A percentile compares a stretch with the other conserved stretches of the same genome.
phyloP scores from a whole-genome alignment of 2,888 invertebrate genomes.

The Drosophila colorata region DNA sequence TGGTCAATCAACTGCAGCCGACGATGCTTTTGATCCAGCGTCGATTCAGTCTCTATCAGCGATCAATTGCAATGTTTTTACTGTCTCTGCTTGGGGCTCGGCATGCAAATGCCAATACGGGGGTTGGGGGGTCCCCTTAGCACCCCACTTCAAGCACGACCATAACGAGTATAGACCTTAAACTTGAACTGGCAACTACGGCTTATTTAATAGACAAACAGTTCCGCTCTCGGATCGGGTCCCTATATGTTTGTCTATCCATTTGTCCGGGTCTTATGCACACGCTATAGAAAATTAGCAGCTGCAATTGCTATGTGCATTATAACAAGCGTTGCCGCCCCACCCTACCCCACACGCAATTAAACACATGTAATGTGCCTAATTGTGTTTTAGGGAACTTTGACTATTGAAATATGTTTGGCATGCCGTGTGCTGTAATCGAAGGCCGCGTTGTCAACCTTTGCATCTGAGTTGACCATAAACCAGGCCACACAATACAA shows the following conservation, averaged over 20 bases:
- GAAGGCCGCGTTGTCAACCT: conserved; percentile 4
- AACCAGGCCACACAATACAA: not conserved
- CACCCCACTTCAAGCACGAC: conserved; percentile 8
- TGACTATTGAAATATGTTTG: conserved; percentile 4
- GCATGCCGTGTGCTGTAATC: not conserved
- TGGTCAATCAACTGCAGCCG: conserved; percentile 62
- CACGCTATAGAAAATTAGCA: conserved; percentile 64
- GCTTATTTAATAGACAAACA: conserved; percentile 35
- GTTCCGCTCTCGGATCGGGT: conserved; percentile 10
- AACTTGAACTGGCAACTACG: conserved; percentile 65
- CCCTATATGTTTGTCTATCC: not conserved
- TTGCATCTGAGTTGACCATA: conserved; percentile 3
- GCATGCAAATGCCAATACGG: conserved; percentile 23
- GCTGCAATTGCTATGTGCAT: conserved; percentile 62
- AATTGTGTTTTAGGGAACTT: conserved; percentile 33
- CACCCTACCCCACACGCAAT: conserved; percentile 26
- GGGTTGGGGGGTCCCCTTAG: not conserved
- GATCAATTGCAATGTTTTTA: conserved; percentile 45
- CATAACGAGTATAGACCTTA: conserved; percentile 42
- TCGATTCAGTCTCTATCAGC: conserved; percentile 38
- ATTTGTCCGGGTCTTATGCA: conserved; percentile 17
- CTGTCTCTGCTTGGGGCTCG: conserved; percentile 18
- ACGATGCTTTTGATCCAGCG: conserved; percentile 29
- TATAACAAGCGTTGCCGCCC: conserved; percentile 37
- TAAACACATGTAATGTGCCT: conserved; percentile 46